phyloP scores from a whole-genome alignment of 2,113 vertebrate genomes.

The Bungarus multicinctus region DNA sequence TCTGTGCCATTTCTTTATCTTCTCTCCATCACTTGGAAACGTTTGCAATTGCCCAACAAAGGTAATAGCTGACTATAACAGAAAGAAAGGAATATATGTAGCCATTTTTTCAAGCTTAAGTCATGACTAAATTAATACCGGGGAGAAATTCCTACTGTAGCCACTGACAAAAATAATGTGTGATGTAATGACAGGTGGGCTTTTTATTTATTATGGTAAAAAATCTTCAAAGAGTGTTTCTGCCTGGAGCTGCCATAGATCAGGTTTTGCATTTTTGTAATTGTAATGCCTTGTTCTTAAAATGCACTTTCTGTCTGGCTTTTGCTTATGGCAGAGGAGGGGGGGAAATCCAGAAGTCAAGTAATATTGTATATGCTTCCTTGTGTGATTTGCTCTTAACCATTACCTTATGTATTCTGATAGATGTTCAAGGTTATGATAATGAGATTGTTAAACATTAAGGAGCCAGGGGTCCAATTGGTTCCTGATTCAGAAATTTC shows the following conservation, averaged over 20 bases:
- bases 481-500: constrained; percentile 33
- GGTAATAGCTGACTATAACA: not conserved
- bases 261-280: not conserved
- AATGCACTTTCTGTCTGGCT: not conserved
- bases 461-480: constrained; percentile 35
- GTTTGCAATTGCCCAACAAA: not conserved
- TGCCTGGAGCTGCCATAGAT: not conserved
- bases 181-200: not conserved
- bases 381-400: constrained; percentile 26
- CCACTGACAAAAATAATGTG: not conserved
- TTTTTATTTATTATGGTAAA: constrained; percentile 23
- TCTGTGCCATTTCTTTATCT: not conserved
- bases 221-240: constrained; percentile 1
- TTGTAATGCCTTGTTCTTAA: not conserved
- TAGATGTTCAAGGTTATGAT: constrained; percentile 63
- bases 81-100: not conserved
- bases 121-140: not conserved
- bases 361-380: constrained; percentile 22
- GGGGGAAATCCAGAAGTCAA: not conserved
- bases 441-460: constrained; percentile 54
- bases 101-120: constrained; percentile 3
- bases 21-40: not conserved
- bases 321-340: not conserved
- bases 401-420: constrained; percentile 44
- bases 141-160: constrained; percentile 4